phyloP scores from a whole-genome alignment of 2,797 vertebrate species.

The Heliangelus exortis region DNA sequence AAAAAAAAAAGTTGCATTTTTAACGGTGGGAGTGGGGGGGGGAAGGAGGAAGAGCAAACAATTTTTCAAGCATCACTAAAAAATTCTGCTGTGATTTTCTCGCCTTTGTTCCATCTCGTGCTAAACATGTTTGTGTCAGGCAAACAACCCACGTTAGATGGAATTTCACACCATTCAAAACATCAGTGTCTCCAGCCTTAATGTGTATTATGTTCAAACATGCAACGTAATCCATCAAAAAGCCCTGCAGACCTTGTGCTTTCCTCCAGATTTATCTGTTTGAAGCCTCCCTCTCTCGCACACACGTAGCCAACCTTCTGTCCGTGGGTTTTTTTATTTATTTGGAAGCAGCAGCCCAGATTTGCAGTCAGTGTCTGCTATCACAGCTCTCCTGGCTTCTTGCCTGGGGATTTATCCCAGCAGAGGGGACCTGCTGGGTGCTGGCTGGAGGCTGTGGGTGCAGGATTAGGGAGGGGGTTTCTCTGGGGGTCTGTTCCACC shows the following conservation, averaged over 20 bases:
- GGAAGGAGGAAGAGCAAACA: background rate
- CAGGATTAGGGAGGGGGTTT: background rate
- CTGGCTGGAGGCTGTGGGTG: background rate
- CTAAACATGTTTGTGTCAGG: conserved; percentile 75
- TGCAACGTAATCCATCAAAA: conserved; percentile 49
- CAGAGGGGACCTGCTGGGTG: background rate
- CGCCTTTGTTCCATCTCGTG: conserved; percentile 67
- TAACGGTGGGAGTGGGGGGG: background rate
- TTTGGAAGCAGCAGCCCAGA: conserved; percentile 56
- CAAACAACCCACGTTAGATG: conserved; percentile 69
- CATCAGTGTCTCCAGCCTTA: conserved; percentile 64
- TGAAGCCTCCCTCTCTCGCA: background rate
- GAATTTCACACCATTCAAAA: conserved; percentile 67
- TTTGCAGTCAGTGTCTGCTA: background rate
- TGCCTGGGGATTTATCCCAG: background rate
- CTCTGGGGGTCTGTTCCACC: background rate
- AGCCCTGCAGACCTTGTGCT: conserved; percentile 56
- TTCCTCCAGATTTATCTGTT: background rate
- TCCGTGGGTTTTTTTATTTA: background rate
- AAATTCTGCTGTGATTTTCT: conserved; percentile 43
- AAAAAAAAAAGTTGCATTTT: background rate
- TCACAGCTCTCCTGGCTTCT: conserved; percentile 37
- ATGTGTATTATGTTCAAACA: conserved; percentile 70
- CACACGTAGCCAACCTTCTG: conserved; percentile 45
- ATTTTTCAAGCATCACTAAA: background rate